Evolutionary conservation across 2,888 invertebrate genomes (phyloP).

Genomic region (Plagiodera versicolora): DNA sequence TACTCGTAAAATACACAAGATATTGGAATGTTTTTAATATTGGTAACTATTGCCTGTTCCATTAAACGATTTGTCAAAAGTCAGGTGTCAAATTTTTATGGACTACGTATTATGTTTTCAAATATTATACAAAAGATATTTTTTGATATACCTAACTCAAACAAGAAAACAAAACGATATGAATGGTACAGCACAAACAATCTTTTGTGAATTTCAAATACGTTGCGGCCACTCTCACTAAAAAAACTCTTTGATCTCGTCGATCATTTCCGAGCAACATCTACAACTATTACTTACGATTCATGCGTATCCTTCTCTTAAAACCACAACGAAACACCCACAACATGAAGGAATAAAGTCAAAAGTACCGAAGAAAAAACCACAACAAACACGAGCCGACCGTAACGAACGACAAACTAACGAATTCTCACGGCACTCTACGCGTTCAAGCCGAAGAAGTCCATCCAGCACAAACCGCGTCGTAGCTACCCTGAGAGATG

Average conservation of each 20-base stretch:
- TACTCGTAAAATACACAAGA: too few species aligned
- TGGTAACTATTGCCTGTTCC: too few species aligned
- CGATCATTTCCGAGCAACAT: conserved; percentile 9
- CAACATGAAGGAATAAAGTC: conserved; percentile 21
- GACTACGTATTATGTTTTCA: too few species aligned
- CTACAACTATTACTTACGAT: conserved; percentile 22
- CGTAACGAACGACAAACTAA: conserved; percentile 14
- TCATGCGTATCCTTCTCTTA: conserved; percentile 28
- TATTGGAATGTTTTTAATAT: too few species aligned
- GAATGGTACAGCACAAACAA: too few species aligned
- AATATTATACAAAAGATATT: too few species aligned
- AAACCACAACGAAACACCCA: conserved; percentile 24
- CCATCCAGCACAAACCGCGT: not conserved
- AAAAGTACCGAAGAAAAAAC: conserved; percentile 14
- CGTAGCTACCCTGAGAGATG: conserved; percentile 8
- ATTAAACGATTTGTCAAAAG: too few species aligned
- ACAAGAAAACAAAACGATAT: too few species aligned
- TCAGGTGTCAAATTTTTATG: too few species aligned
- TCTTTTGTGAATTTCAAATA: too few species aligned
- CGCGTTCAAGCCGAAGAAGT: not conserved
- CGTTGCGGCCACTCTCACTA: not conserved
- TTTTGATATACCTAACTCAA: too few species aligned
- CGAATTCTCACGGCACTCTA: conserved; percentile 1
- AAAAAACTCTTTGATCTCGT: conserved; percentile 6
- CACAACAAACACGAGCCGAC: conserved; percentile 20